Percentiles rank a stretch among this genome's conserved stretches.
These are phyloP conservation scores for Drosophila villosipedis DNA, from an alignment of 2,888 invertebrate genomes.

Conservation along the genomic window DNA sequence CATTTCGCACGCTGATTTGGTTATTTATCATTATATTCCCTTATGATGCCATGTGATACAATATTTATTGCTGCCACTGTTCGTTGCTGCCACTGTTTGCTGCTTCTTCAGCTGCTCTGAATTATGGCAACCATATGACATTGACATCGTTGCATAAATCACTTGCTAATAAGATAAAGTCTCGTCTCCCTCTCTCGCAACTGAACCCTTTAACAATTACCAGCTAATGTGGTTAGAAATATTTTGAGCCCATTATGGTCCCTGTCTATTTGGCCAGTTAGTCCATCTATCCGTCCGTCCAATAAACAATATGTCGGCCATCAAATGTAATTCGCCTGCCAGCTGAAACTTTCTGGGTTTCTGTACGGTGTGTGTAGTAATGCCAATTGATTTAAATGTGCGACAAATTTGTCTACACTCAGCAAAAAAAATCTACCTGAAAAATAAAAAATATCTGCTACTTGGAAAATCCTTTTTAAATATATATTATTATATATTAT, in stretches of 20 bases:
- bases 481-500: too few relatives aligned
- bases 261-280: slow-evolving; percentile 54
- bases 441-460: background rate
- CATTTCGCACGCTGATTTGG: slow-evolving; percentile 75
- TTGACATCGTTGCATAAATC: slow-evolving; percentile 76
- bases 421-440: background rate
- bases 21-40: slow-evolving; percentile 79
- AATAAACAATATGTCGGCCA: slow-evolving; percentile 53
- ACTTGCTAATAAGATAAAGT: slow-evolving; percentile 34
- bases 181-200: slow-evolving; percentile 2
- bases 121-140: slow-evolving; percentile 72
- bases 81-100: background rate
- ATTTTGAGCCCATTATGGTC: slow-evolving; percentile 54
- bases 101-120: slow-evolving; percentile 26
- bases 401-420: slow-evolving; percentile 43
- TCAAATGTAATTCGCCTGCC: slow-evolving; percentile 57
- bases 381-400: slow-evolving; percentile 76
- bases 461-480: too few relatives aligned
- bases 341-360: slow-evolving; percentile 18
- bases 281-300: slow-evolving; percentile 33
- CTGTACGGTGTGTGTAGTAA: slow-evolving; percentile 24
- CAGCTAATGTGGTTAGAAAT: slow-evolving; percentile 35
- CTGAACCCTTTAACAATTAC: slow-evolving; percentile 61
- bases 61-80: slow-evolving; percentile 64
- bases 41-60: slow-evolving; percentile 79